These are phyloP conservation scores for Mamestra configurata DNA, from an alignment of 1,140 invertebrate genomes.

Conservation along the genomic window DNA sequence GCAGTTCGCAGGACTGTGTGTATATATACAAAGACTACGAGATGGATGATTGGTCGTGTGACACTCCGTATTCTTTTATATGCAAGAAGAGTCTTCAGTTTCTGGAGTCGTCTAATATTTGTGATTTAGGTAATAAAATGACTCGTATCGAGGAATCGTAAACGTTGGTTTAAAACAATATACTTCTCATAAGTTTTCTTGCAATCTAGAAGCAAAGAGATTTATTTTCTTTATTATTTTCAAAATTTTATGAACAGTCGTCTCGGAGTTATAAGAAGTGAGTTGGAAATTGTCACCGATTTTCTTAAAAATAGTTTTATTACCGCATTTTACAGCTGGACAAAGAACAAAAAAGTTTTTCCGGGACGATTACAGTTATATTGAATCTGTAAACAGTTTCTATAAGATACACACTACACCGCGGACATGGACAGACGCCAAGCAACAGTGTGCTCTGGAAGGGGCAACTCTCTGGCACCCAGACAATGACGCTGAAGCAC, in stretches of 20 bases:
- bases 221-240: no score
- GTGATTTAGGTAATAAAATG: background rate
- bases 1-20: no score
- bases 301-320: no score
- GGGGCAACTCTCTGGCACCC: slow-evolving; percentile 75
- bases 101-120: background rate
- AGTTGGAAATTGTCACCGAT: no score
- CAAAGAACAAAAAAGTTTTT: slow-evolving; percentile 55
- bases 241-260: no score
- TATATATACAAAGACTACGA: no score
- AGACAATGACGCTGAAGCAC: slow-evolving; percentile 63
- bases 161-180: background rate
- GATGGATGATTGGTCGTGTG: no score
- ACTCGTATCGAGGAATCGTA: no score
- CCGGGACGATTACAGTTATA: slow-evolving; percentile 64
- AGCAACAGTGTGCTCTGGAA: slow-evolving; percentile 67
- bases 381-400: slow-evolving; percentile 58
- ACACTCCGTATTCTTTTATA: background rate
- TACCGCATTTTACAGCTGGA: no score
- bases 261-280: no score
- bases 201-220: no score
- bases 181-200: no score
- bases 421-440: slow-evolving; percentile 71
- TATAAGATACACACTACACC: slow-evolving; percentile 73
- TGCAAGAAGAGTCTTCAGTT: background rate